Evolutionary conservation across 2,888 invertebrate genomes (phyloP).

Genomic region (Opisthograptis luteolata): DNA sequence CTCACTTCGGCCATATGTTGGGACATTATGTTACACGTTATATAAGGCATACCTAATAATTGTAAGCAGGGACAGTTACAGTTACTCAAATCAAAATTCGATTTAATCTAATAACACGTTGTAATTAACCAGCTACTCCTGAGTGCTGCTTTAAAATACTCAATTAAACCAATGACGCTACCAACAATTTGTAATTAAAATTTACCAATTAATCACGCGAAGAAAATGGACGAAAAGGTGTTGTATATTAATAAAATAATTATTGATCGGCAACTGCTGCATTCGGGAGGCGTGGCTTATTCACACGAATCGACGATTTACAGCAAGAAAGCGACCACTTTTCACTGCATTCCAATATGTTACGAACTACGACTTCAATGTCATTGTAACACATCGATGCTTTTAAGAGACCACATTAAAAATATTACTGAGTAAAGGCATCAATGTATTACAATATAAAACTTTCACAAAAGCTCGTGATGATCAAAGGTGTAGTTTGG

Average conservation of each 20-base stretch:
- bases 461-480: not conserved
- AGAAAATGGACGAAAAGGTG: slow-evolving; percentile 69
- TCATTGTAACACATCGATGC: not conserved
- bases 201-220: slow-evolving; percentile 64
- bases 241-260: slow-evolving; percentile 78
- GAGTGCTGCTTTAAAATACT: slow-evolving; percentile 1
- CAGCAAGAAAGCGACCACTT: slow-evolving; percentile 39
- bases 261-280: slow-evolving; percentile 63
- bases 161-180: slow-evolving; percentile 33
- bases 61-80: no score
- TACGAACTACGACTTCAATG: slow-evolving; percentile 2
- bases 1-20: no score
- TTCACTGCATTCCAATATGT: slow-evolving; percentile 5
- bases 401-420: not conserved
- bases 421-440: slow-evolving; percentile 2
- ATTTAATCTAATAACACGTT: no score
- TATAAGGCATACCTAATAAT: no score
- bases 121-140: not conserved
- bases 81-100: no score
- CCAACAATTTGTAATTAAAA: slow-evolving; percentile 56
- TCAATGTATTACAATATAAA: not conserved
- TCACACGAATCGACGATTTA: slow-evolving; percentile 75
- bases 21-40: no score
- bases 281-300: slow-evolving; percentile 66
- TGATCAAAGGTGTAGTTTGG: slow-evolving; percentile 5